Conservation (phyloP, 2,888 invertebrate species). For the Sinhomidia bicolor region DNA sequence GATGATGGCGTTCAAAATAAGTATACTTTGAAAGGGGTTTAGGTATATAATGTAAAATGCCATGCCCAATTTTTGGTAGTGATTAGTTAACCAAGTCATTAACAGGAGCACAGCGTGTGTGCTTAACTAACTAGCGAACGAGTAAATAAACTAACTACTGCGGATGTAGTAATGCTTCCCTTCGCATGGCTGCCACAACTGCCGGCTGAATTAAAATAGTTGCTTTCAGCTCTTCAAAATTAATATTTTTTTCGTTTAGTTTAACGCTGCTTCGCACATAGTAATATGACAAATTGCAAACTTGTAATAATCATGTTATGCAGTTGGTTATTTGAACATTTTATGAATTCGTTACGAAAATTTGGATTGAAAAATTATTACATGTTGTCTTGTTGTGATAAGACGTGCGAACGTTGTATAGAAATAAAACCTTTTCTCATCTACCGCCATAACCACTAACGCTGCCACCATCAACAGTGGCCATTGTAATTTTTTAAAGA, state of each 20-base stretch:
- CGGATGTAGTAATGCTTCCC: slow-evolving; percentile 47
- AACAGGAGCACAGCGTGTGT: neutral
- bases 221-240: slow-evolving; percentile 11
- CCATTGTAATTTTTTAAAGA: no score
- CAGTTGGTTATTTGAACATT: neutral
- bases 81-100: slow-evolving; percentile 5
- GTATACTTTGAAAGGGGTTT: neutral
- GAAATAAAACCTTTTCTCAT: slow-evolving; percentile 13
- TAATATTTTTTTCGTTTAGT: slow-evolving; percentile 30
- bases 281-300: slow-evolving; percentile 41
- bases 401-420: neutral
- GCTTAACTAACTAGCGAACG: slow-evolving; percentile 11
- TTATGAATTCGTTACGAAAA: slow-evolving; percentile 36
- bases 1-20: slow-evolving; percentile 9
- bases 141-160: neutral
- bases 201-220: slow-evolving; percentile 40
- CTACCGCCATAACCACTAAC: neutral
- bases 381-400: slow-evolving; percentile 1
- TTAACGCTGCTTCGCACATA: slow-evolving; percentile 31
- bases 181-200: slow-evolving; percentile 8
- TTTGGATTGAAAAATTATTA: slow-evolving; percentile 8
- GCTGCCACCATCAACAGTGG: no score
- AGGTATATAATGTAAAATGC: no score
- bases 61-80: no score
- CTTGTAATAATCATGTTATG: neutral